Base-by-base conservation (phyloP, 1,140 invertebrate genomes). In the Lordiphosa mommai region DNA sequence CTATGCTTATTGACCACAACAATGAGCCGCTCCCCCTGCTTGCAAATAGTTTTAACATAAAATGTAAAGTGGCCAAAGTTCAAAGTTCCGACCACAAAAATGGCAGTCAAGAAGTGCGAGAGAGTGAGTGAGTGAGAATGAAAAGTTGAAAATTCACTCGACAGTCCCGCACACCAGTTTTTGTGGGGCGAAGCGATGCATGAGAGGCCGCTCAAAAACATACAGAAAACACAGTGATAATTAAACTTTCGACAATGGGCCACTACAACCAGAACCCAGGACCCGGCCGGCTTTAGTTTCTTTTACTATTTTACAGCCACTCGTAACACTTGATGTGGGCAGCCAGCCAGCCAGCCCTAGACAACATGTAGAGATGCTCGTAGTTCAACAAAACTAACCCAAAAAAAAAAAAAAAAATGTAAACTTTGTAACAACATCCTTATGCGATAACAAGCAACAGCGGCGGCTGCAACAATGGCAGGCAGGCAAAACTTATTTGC, bases 371-470 rank as follows among this genome's bases (percentile, higher is more conserved):
- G 47, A 80, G 56, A 65, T 61, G 41, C 56, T 55, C 49, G 14
- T 23, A 23, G 20, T 23, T 23, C 20, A 23, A 23, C 53, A 23
- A 20, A 52, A 43, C 8, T 47, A 43, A 43, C 72, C 60, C 29
- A 66, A 40, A 55, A 44, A 46, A 51, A 56, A 27, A 57, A 32
- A 47, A 17, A 33, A 57, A 61, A 53, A 52, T 56, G 51, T 71
- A 84, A 76, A 84, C 56, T 84, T 23, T 84, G 77, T 69, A 72
- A 84, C 77, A 84, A 84, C 77, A 84, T 84, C 77, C 77, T 84
- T 84, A 84, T 84, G 68, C 77, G 77, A 84, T 84, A 84, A 84
- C 77, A 84, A 77, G 38, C 37, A 51, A 38, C 37, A 49, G 63
- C 20, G 30, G n/a, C 41, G 32, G 36, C 43, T 56, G 40, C 70